These are phyloP conservation scores for Sminthurides aquaticus DNA, from an alignment of 2,888 invertebrate genomes.

Conservation along the genomic window DNA sequence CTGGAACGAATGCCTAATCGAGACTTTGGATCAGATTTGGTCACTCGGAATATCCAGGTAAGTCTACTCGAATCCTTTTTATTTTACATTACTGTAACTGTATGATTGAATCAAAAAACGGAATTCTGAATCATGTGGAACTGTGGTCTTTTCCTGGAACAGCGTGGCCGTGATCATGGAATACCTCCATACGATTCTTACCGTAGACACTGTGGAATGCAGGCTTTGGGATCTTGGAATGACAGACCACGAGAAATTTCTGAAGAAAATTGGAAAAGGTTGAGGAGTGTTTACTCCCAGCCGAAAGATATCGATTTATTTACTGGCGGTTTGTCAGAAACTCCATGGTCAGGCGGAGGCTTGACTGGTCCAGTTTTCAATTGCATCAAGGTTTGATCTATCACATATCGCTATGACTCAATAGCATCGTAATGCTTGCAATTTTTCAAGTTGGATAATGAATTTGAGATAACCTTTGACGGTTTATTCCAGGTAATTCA, in stretches of 20 bases:
- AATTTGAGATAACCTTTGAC: not conserved
- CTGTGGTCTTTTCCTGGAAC: not conserved
- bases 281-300: constrained; percentile 25
- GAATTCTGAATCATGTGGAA: not conserved
- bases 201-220: constrained; percentile 26
- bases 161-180: constrained; percentile 35
- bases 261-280: constrained; percentile 26
- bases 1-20: constrained; percentile 28
- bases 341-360: constrained; percentile 66
- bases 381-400: constrained; percentile 67
- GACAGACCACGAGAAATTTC: constrained; percentile 29
- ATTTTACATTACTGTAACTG: not conserved
- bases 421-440: not conserved
- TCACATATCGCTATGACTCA: too few species aligned
- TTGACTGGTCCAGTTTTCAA: constrained; percentile 80
- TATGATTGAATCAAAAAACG: not conserved
- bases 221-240: constrained; percentile 23
- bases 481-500: constrained; percentile 7
- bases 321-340: constrained; percentile 74
- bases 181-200: constrained; percentile 27
- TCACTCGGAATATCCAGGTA: constrained; percentile 32
- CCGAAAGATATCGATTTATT: constrained; percentile 68
- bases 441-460: not conserved
- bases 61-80: too few species aligned
- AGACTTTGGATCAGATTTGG: constrained; percentile 38